These are phyloP conservation scores for Brienomyrus brachyistius DNA, from an alignment of 2,113 vertebrate genomes.

Conservation along the genomic window DNA sequence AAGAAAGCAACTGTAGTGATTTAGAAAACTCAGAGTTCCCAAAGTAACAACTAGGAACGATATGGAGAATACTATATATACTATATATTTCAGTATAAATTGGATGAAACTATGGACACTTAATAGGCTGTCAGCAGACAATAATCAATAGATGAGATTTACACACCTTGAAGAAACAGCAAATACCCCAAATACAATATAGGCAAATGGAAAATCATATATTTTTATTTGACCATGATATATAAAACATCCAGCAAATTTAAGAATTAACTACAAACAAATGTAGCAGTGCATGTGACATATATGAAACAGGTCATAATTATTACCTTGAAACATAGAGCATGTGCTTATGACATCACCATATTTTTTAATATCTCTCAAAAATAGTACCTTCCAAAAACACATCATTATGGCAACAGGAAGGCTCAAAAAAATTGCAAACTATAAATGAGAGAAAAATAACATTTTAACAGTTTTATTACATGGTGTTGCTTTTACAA, in stretches of 20 bases:
- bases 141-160: background rate
- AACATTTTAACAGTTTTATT: background rate
- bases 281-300: background rate
- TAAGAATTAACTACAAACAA: background rate
- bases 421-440: background rate
- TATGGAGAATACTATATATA: background rate
- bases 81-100: background rate
- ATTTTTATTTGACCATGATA: background rate
- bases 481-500: background rate
- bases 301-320: background rate
- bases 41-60: background rate
- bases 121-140: background rate
- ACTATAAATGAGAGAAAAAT: background rate
- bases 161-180: background rate
- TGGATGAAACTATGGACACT: background rate
- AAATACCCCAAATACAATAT: background rate
- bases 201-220: background rate
- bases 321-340: background rate
- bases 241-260: background rate
- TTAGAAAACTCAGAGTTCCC: background rate
- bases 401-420: background rate
- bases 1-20: background rate
- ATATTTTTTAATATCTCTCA: background rate
- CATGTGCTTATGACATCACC: background rate
- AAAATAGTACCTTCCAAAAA: background rate